These are phyloP conservation scores for Amblyopsis rosae DNA, from an alignment of 2,113 vertebrate genomes.

Conservation along the genomic window DNA sequence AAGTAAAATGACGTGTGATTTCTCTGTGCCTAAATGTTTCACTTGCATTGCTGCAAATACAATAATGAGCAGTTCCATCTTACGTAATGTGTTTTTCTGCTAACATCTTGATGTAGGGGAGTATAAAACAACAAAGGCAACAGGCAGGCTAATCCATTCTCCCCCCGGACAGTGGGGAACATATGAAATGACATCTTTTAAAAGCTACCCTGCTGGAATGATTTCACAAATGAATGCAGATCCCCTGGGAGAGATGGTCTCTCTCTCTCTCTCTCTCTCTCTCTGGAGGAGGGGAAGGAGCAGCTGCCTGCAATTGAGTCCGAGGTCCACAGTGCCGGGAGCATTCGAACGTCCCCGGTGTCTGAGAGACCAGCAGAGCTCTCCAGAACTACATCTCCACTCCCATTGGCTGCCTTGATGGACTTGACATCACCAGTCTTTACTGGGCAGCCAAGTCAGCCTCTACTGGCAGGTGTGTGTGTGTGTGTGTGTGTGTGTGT, in stretches of 20 bases:
- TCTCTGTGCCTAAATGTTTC: too few species aligned
- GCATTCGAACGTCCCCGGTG: slow-evolving; percentile 44
- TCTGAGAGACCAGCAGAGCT: slow-evolving; percentile 39
- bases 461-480: too few species aligned
- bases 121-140: neutral
- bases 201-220: slow-evolving; percentile 51
- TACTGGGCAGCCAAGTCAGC: neutral
- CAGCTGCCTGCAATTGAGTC: slow-evolving; percentile 63
- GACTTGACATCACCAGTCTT: neutral
- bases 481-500: too few species aligned
- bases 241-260: slow-evolving; percentile 48
- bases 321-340: slow-evolving; percentile 31
- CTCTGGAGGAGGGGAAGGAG: slow-evolving; percentile 33
- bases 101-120: neutral
- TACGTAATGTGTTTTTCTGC: neutral
- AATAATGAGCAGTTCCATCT: too few species aligned
- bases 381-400: slow-evolving; percentile 32
- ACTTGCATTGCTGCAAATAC: too few species aligned
- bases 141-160: neutral
- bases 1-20: too few species aligned
- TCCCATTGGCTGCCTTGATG: neutral
- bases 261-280: neutral
- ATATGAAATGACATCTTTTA: slow-evolving; percentile 51
- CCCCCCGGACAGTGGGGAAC: slow-evolving; percentile 27
- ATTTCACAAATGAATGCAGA: slow-evolving; percentile 56